phyloP scores from a whole-genome alignment of 2,113 vertebrate genomes.

The Natator depressus region DNA sequence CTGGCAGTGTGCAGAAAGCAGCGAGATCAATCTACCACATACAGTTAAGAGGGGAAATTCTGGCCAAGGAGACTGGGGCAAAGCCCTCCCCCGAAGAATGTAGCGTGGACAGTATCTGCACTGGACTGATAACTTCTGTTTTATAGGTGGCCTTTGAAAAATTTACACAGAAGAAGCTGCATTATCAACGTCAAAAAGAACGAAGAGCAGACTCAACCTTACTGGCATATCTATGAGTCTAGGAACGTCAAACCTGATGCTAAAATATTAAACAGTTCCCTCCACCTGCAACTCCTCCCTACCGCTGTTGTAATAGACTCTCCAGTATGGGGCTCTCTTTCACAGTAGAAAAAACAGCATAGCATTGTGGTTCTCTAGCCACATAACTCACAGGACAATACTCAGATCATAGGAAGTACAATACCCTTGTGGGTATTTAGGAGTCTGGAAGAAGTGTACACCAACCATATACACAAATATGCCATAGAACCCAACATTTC shows the following conservation, averaged over 20 bases:
- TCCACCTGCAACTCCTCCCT: not conserved
- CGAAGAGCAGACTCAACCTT: not conserved
- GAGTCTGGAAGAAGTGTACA: not conserved
- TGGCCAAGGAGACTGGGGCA: not conserved
- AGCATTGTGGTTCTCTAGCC: not conserved
- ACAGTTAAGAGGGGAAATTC: not conserved
- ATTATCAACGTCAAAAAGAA: not conserved
- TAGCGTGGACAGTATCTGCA: not conserved
- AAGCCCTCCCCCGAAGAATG: not conserved
- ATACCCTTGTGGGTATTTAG: not conserved
- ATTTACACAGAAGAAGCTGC: not conserved
- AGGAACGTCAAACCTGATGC: not conserved
- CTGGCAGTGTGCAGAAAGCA: not conserved
- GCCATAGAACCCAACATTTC: not conserved
- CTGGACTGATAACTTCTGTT: not conserved
- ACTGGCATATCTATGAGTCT: not conserved
- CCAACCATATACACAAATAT: fast-evolving
- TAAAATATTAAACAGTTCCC: not conserved
- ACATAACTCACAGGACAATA: not conserved
- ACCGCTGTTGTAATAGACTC: not conserved
- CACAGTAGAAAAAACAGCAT: not conserved
- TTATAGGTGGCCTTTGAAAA: not conserved
- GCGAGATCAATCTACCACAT: not conserved
- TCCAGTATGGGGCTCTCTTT: not conserved
- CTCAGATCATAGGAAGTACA: not conserved